Evolutionary conservation across 92 coral and sea anemone genomes (phyloP).

Genomic region (Muricea muricata): DNA sequence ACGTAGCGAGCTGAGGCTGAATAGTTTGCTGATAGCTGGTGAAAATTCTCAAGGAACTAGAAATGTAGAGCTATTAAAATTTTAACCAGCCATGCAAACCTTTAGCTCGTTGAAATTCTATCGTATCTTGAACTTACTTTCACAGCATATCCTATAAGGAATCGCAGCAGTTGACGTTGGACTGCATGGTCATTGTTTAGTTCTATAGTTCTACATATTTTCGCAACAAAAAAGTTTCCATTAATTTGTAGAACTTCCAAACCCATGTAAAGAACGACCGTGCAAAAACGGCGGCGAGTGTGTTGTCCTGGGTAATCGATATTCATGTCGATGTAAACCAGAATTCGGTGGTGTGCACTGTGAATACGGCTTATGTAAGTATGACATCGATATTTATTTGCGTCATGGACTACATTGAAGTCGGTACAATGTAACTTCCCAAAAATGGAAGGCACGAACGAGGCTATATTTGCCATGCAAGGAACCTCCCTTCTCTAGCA

Average conservation of each 20-base stretch:
- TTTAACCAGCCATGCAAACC: no score
- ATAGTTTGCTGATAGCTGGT: no score
- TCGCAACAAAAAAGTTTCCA: not conserved
- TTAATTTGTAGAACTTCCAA: slow-evolving; percentile 6
- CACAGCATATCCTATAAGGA: not conserved
- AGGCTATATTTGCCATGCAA: not conserved
- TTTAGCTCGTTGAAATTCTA: no score
- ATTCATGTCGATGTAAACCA: slow-evolving; percentile 8
- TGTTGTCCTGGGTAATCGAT: not conserved
- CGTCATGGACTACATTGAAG: not conserved
- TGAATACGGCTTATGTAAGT: slow-evolving; percentile 26
- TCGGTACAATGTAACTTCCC: not conserved
- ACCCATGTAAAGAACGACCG: slow-evolving; percentile 9
- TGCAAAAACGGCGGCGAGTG: slow-evolving; percentile 28
- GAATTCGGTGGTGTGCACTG: slow-evolving; percentile 20
- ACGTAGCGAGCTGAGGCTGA: no score
- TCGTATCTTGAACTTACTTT: no score
- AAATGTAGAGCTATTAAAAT: no score
- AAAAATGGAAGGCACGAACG: not conserved
- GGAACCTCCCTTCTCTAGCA: no score
- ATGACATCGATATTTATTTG: not conserved
- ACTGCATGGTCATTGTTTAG: no score
- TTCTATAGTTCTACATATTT: no score
- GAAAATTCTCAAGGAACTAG: no score
- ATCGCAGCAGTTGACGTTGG: not conserved